phyloP scores from a whole-genome alignment of 2,888 invertebrate species.

The Patella depressa region DNA sequence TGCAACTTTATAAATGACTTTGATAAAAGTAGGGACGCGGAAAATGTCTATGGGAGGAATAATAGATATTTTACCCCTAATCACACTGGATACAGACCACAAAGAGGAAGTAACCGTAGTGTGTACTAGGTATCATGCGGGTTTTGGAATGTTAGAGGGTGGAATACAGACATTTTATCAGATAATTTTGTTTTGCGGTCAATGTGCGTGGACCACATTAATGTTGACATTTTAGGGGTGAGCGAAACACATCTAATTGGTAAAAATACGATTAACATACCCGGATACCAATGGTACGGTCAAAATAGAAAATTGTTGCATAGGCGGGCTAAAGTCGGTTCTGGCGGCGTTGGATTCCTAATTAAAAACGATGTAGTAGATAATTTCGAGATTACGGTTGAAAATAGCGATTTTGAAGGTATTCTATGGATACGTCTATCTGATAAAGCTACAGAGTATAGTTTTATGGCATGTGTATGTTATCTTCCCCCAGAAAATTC shows the following conservation, averaged over 20 bases:
- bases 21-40: too few species aligned
- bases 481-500: background rate
- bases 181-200: background rate
- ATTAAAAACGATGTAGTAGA: background rate
- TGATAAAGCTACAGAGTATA: background rate
- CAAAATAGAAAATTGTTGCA: background rate
- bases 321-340: background rate
- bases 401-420: background rate
- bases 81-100: too few species aligned
- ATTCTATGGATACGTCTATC: background rate
- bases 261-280: background rate
- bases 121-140: too few species aligned
- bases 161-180: background rate
- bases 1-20: too few species aligned
- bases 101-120: too few species aligned
- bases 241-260: conserved; percentile 1
- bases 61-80: too few species aligned
- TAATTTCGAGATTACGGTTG: background rate
- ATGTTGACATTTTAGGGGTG: background rate
- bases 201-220: background rate
- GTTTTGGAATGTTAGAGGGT: too few species aligned
- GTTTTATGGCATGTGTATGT: background rate
- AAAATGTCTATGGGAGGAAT: too few species aligned
- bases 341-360: background rate
- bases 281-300: background rate